Conservation (phyloP, 1,140 invertebrate species). For the Neocloeon triangulifer region DNA sequence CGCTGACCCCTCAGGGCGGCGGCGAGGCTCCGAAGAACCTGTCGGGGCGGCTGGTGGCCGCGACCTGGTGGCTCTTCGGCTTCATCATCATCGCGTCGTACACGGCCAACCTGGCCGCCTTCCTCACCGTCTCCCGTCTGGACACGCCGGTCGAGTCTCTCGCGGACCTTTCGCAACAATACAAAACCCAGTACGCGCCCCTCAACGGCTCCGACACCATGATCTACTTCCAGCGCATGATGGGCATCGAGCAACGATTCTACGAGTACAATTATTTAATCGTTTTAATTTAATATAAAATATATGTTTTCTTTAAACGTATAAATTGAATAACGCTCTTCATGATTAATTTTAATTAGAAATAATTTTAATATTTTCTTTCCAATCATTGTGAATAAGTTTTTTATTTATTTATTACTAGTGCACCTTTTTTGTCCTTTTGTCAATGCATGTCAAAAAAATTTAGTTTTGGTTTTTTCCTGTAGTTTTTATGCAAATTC, state of each 20-base stretch:
- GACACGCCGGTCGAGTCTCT: conserved; percentile 81
- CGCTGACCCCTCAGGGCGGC: conserved; percentile 84
- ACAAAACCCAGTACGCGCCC: conserved; percentile 87
- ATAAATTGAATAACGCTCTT: too few relatives aligned
- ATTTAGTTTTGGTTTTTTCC: too few relatives aligned
- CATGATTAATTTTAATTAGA: too few relatives aligned
- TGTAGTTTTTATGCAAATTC: conserved; percentile 9
- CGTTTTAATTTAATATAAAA: too few relatives aligned
- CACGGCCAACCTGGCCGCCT: conserved; percentile 89
- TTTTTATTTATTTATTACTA: too few relatives aligned
- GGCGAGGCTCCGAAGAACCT: conserved; percentile 92
- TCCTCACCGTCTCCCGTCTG: conserved; percentile 75
- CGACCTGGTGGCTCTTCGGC: conserved; percentile 95
- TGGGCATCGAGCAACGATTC: conserved; percentile 80
- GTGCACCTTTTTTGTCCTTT: too few relatives aligned
- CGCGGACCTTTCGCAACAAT: conserved; percentile 83
- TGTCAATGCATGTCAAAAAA: too few relatives aligned
- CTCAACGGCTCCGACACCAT: conserved; percentile 61
- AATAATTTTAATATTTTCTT: neutral
- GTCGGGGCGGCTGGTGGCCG: conserved; percentile 75
- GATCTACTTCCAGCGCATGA: conserved; percentile 90
- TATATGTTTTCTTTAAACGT: too few relatives aligned
- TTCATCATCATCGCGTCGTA: conserved; percentile 98
- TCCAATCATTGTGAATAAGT: too few relatives aligned
- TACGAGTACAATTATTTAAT: too few relatives aligned